Percentiles rank a stretch among this genome's conserved stretches.
Conservation (phyloP, 30 jellyfish, hydroid and myxozoan genomes). For the Aurelia aurita region DNA sequence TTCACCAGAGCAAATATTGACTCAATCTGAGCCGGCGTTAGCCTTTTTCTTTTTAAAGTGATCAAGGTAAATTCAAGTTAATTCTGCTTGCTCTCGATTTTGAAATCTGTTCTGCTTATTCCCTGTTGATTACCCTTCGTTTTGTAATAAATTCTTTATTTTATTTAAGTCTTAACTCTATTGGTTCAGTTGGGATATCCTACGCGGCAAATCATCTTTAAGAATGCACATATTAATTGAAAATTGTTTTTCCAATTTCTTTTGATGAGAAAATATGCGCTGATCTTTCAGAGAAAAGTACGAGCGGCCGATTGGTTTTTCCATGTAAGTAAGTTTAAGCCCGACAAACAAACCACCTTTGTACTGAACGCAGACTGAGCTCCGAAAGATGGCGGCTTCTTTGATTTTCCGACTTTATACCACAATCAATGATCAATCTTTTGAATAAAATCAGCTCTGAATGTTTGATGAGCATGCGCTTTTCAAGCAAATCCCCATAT, state of each 20-base stretch:
- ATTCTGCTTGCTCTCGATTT: neutral
- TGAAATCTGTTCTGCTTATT: neutral
- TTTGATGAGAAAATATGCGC: constrained; percentile 29
- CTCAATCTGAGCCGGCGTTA: neutral
- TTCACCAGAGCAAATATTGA: neutral
- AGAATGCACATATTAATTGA: constrained; percentile 11
- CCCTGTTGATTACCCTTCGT: neutral
- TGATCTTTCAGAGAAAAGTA: constrained; percentile 16
- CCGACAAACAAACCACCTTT: constrained; percentile 66
- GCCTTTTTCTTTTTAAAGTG: neutral
- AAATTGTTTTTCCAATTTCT: constrained; percentile 54
- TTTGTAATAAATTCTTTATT: neutral
- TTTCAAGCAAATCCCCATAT: neutral
- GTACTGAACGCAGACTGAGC: constrained; percentile 48
- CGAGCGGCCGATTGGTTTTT: constrained; percentile 33
- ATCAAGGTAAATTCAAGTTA: neutral
- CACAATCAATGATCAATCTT: constrained; percentile 6
- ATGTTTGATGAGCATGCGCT: constrained; percentile 38
- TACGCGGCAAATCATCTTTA: constrained; percentile 32
- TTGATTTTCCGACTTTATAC: constrained; percentile 38
- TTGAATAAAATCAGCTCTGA: constrained; percentile 26
- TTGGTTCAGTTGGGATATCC: constrained; percentile 48
- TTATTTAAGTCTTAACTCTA: constrained; percentile 28
- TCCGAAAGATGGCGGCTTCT: constrained; percentile 66
- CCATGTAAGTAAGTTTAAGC: constrained; percentile 54